A percentile compares a stretch with the other conserved stretches of the same genome.
phyloP scores from a whole-genome alignment of 2,113 vertebrate species.

The Mionectes macconnelli region DNA sequence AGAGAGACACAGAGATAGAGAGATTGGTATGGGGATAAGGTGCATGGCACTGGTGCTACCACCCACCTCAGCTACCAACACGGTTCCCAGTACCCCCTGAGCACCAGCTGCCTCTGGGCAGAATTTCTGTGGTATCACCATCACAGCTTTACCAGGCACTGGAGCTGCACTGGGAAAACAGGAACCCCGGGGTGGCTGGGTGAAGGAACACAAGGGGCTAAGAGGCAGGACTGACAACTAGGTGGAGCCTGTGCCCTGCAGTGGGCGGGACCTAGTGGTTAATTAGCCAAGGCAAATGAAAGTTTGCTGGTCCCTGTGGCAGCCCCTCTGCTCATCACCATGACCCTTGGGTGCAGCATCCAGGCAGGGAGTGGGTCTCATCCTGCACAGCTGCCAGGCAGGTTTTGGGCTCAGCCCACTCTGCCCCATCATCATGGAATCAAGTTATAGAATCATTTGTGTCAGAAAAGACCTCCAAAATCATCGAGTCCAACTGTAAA shows the following conservation, averaged over 20 bases:
- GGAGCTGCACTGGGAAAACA: neutral
- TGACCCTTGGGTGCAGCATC: accelerated
- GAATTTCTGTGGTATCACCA: accelerated
- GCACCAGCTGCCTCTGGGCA: neutral
- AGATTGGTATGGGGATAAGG: neutral
- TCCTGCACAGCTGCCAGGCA: neutral
- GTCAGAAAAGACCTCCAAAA: neutral
- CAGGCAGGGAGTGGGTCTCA: too few relatives aligned
- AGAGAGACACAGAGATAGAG: neutral
- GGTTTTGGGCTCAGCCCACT: neutral
- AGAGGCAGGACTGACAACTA: neutral
- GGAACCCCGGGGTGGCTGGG: accelerated
- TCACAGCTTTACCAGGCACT: accelerated
- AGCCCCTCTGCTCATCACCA: neutral
- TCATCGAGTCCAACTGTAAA: neutral
- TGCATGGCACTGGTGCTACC: accelerated
- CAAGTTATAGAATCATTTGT: neutral
- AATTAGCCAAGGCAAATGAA: neutral
- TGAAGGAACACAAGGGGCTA: neutral
- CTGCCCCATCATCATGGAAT: neutral
- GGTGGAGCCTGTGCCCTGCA: neutral
- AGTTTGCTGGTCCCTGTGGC: accelerated
- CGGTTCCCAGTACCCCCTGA: accelerated
- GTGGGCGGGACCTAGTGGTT: neutral
- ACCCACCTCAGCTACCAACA: neutral